Base-by-base conservation (phyloP, 2,888 invertebrate species). In the Dastarcus helophoroides region DNA sequence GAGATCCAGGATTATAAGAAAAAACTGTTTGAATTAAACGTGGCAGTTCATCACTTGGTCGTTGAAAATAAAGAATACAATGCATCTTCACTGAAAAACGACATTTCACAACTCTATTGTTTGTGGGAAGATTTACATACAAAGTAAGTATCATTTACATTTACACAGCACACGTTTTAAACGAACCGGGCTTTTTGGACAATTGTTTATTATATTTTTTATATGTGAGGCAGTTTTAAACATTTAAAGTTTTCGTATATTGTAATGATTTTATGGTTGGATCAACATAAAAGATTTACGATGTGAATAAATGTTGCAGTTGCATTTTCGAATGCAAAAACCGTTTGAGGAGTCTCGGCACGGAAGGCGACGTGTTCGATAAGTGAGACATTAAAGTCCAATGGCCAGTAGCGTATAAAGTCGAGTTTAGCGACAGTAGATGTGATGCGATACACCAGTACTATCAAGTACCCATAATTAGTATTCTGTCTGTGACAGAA, bases 121-220 rank as follows among this genome's bases (percentile, higher is more conserved):
- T 66, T 76, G 10, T 80, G 79, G 76, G 76, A 80, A 46, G 76
- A 76, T 33, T 71, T 74, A 4, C 73, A 75, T 51, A 71, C 76
- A 50, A 71, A 74, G 82, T 81, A 54, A 67, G 63, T 58, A 29
- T n/a, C 7, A 7, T 19, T 7, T 19, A n/a, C 19, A 19, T 19
- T 19, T 19, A 19, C 19, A 19, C 19, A n/a, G 19, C 7, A 19
- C 19, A 19, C 19, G 19, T 19, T n/a, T n/a, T n/a, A n/a, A n/a
- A n/a, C n/a, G n/a, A n/a, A n/a, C n/a, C n/a, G n/a, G n/a, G n/a
- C n/a, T n/a, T n/a, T n/a, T n/a, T n/a, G n/a, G n/a, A n/a, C n/a
- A n/a, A n/a, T n/a, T n/a, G n/a, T n/a, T n/a, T n/a, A n/a, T n/a
- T n/a, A n/a, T n/a, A n/a, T n/a, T n/a, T n/a, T n/a, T n/a, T n/a